Percentiles rank a stretch among this genome's conserved stretches.
phyloP scores from a whole-genome alignment of 2,113 vertebrate genomes.

The Oplegnathus fasciatus region DNA sequence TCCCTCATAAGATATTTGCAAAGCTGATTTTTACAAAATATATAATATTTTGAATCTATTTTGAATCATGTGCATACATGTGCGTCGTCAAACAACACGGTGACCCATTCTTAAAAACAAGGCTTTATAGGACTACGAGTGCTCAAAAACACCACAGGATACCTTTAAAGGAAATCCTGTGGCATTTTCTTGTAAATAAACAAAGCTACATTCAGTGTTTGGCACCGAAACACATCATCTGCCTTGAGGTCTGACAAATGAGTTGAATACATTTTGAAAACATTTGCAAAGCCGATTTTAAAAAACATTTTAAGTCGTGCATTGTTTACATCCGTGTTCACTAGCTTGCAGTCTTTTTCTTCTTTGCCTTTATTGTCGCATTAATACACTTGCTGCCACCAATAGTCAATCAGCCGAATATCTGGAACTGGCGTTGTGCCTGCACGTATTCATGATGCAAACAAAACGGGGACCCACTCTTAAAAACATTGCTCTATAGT shows the following conservation, averaged over 20 bases:
- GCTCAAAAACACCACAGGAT: not conserved
- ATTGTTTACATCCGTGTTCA: not conserved
- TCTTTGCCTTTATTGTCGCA: not conserved
- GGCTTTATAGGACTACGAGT: not conserved
- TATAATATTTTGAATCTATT: not conserved
- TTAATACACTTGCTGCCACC: not conserved
- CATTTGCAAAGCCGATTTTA: not conserved
- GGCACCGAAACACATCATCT: not conserved
- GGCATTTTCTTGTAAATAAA: constrained; percentile 5
- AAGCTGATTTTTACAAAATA: not conserved
- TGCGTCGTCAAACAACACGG: not conserved
- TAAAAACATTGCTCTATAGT: not conserved
- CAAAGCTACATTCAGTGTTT: not conserved
- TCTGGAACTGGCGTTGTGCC: not conserved
- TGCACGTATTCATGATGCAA: not conserved
- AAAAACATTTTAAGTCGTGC: not conserved
- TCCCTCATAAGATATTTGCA: not conserved
- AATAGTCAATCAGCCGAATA: not conserved
- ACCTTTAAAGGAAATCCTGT: not conserved
- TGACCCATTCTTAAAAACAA: not conserved
- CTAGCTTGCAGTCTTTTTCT: not conserved
- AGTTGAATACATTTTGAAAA: not conserved
- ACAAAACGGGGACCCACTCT: not conserved
- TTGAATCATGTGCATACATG: not conserved
- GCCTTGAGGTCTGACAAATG: not conserved